Evolutionary conservation across 2,113 vertebrate genomes (phyloP).

Genomic region (Regulus satrapa): DNA sequence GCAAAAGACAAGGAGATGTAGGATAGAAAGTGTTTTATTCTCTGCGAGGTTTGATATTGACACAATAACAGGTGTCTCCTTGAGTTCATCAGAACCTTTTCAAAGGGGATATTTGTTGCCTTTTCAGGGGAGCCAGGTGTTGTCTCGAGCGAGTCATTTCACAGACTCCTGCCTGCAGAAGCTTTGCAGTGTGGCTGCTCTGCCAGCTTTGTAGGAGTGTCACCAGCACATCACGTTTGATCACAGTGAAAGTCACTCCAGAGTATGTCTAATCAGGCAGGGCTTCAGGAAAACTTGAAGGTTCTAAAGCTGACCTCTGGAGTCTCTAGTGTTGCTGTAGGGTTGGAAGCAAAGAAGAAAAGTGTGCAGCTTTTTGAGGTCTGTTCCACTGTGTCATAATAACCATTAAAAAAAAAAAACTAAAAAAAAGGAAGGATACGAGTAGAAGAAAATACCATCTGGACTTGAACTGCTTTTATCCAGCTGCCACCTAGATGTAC

Average conservation of each 20-base stretch:
- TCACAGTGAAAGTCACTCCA: conserved; percentile 8
- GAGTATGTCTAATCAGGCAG: neutral
- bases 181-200: neutral
- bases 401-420: neutral
- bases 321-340: neutral
- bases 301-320: conserved; percentile 8
- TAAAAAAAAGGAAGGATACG: neutral
- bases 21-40: neutral
- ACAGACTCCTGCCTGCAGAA: neutral
- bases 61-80: neutral
- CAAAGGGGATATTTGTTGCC: neutral
- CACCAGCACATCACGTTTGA: neutral
- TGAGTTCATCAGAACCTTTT: neutral
- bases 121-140: neutral
- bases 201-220: neutral
- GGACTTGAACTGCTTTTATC: neutral
- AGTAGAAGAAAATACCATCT: neutral
- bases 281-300: conserved; percentile 21
- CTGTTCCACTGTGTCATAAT: neutral
- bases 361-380: neutral
- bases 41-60: neutral
- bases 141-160: neutral
- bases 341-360: neutral
- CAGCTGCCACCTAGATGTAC: neutral
- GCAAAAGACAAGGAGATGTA: neutral